Evolutionary conservation across 2,888 invertebrate genomes (phyloP).

Genomic region (Pinctada fucata): DNA sequence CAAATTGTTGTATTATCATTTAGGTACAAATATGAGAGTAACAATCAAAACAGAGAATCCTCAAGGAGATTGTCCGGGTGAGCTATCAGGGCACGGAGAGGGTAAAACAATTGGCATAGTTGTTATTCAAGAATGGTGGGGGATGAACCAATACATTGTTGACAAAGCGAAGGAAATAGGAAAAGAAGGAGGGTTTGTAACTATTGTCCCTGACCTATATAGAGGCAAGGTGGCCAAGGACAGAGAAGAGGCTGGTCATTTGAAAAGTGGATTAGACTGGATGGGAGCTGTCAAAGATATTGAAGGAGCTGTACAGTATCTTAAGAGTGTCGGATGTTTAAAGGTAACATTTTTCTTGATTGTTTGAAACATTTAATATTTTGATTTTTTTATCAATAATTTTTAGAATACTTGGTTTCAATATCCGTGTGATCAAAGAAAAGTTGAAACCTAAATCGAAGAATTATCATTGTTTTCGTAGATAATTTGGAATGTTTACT

Average conservation of each 20-base stretch:
- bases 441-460: too few relatives aligned
- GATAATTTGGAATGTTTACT: neutral
- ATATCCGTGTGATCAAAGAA: too few relatives aligned
- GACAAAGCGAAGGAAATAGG: constrained; percentile 55
- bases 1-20: too few relatives aligned
- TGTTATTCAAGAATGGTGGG: constrained; percentile 73
- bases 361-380: neutral
- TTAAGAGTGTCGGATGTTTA: constrained; percentile 57
- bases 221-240: constrained; percentile 66
- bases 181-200: constrained; percentile 56
- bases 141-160: constrained; percentile 68
- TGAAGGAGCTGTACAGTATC: constrained; percentile 60
- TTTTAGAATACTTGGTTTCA: too few relatives aligned
- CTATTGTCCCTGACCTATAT: constrained; percentile 70
- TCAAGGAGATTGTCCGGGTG: constrained; percentile 37
- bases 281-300: constrained; percentile 68
- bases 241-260: constrained; percentile 68
- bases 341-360: constrained; percentile 42
- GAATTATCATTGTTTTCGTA: too few relatives aligned
- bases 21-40: constrained; percentile 5
- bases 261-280: constrained; percentile 70
- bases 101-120: constrained; percentile 53
- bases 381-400: neutral
- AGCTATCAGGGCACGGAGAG: constrained; percentile 31
- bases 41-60: constrained; percentile 39